Conservation (phyloP, 2,888 invertebrate genomes). For the Strigamia maritima region DNA sequence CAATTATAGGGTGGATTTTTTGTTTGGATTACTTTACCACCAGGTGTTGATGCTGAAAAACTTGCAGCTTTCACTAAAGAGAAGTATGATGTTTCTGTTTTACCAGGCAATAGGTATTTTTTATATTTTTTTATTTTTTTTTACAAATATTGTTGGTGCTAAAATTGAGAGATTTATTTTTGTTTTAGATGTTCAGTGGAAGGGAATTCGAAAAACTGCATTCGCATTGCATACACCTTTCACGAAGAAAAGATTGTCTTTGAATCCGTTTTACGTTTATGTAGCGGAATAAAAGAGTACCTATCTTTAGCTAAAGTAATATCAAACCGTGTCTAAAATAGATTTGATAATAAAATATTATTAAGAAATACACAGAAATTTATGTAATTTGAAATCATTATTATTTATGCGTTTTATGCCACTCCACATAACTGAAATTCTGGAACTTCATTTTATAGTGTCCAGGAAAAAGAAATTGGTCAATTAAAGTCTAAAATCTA, state of each 20-base stretch:
- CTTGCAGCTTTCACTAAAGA: background rate
- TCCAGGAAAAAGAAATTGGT: background rate
- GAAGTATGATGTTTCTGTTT: background rate
- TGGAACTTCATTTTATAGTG: background rate
- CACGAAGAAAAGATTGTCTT: background rate
- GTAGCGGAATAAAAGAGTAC: background rate
- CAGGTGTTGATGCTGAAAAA: conserved; percentile 47
- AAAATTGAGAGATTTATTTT: background rate
- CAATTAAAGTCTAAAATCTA: background rate
- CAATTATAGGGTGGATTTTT: conserved; percentile 60
- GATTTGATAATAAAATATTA: background rate
- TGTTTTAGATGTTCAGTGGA: background rate
- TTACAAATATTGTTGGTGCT: no score
- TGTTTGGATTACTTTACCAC: conserved; percentile 57
- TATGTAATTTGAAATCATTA: no score
- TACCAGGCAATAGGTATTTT: background rate
- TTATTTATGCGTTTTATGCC: no score
- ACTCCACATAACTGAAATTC: background rate
- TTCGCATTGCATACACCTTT: background rate
- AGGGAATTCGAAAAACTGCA: conserved; percentile 17
- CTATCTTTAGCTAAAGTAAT: background rate
- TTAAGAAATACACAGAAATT: no score
- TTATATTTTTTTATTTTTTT: background rate
- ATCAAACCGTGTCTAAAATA: no score
- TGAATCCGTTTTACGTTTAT: background rate